A percentile compares a stretch with the other conserved stretches of the same genome.
These are phyloP conservation scores for Leptothorax acervorum DNA, from an alignment of 2,888 invertebrate genomes.

Conservation along the genomic window DNA sequence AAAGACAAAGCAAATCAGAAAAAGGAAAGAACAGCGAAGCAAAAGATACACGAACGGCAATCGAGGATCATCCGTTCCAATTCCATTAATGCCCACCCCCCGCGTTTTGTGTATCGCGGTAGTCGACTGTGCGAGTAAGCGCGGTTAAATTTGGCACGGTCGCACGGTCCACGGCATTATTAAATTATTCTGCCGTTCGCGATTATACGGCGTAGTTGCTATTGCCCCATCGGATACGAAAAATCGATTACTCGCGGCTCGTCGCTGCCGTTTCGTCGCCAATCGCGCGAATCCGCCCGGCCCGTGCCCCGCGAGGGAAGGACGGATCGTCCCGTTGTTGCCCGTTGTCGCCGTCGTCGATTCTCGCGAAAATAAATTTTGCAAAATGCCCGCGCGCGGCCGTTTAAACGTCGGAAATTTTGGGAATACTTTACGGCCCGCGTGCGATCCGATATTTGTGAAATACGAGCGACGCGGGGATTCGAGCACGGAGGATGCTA, in stretches of 20 bases:
- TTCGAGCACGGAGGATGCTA: not conserved
- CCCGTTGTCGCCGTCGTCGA: conserved; percentile 30
- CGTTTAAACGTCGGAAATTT: conserved; percentile 65
- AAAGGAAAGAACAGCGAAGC: not conserved
- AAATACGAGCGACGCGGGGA: conserved; percentile 69
- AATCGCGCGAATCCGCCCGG: conserved; percentile 22
- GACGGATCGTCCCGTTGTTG: not conserved
- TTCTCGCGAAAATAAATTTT: conserved; percentile 65
- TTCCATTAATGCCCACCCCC: conserved; percentile 70
- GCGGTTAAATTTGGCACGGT: conserved; percentile 63
- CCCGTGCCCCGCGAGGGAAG: conserved; percentile 20
- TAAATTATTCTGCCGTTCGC: conserved; percentile 74
- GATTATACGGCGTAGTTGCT: conserved; percentile 72
- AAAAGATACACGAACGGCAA: not conserved
- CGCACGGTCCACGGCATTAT: conserved; percentile 68
- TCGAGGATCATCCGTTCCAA: conserved; percentile 75
- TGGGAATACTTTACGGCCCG: conserved; percentile 68
- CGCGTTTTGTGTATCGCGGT: conserved; percentile 56
- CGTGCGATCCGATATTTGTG: conserved; percentile 72
- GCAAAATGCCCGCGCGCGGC: conserved; percentile 53
- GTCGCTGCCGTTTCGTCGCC: conserved; percentile 19
- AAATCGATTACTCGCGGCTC: conserved; percentile 55
- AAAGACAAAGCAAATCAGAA: conserved; percentile 3
- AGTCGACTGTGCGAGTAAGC: conserved; percentile 54
- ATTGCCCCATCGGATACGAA: conserved; percentile 42